Percentiles rank a stretch among this genome's conserved stretches.
Evolutionary conservation across 1,140 invertebrate genomes (phyloP).

Genomic region (Caenorhabditis inopinata): DNA sequence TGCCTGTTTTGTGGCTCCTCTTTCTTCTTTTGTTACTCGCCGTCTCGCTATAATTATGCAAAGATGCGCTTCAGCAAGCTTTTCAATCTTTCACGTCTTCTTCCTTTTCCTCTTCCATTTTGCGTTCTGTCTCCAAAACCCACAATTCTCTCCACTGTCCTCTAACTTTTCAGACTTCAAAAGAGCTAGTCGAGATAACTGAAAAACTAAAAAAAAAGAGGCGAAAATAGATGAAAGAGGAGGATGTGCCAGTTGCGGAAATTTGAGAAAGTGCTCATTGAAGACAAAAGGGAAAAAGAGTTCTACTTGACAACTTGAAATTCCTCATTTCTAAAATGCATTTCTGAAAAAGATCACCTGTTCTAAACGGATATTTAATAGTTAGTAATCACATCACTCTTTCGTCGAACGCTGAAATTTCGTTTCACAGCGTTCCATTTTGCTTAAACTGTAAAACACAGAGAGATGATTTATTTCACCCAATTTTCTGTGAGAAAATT

Average conservation of each 20-base stretch:
- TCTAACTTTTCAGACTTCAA: neutral
- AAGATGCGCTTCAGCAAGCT: neutral
- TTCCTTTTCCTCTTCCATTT: neutral
- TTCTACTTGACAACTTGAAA: too few relatives aligned
- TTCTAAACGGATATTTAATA: too few relatives aligned
- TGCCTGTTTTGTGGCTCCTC: neutral
- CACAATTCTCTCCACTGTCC: neutral
- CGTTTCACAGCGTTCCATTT: too few relatives aligned
- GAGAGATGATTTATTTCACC: too few relatives aligned
- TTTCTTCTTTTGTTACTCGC: neutral
- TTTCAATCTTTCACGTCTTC: neutral
- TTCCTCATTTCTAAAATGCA: too few relatives aligned
- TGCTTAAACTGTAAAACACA: too few relatives aligned
- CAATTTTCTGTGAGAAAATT: too few relatives aligned
- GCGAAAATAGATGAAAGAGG: neutral
- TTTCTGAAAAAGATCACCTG: too few relatives aligned
- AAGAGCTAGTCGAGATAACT: conserved; percentile 6
- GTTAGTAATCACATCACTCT: too few relatives aligned
- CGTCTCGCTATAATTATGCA: conserved; percentile 24
- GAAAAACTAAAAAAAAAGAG: neutral
- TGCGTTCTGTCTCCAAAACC: neutral
- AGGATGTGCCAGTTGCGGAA: neutral
- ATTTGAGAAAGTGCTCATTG: conserved; percentile 4
- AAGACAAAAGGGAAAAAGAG: too few relatives aligned
- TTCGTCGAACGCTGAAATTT: too few relatives aligned